Evolutionary conservation across 2,113 vertebrate species (phyloP), one percentile per base, ranked within the genome.

Genomic region (Peromyscus polionotus): DNA sequence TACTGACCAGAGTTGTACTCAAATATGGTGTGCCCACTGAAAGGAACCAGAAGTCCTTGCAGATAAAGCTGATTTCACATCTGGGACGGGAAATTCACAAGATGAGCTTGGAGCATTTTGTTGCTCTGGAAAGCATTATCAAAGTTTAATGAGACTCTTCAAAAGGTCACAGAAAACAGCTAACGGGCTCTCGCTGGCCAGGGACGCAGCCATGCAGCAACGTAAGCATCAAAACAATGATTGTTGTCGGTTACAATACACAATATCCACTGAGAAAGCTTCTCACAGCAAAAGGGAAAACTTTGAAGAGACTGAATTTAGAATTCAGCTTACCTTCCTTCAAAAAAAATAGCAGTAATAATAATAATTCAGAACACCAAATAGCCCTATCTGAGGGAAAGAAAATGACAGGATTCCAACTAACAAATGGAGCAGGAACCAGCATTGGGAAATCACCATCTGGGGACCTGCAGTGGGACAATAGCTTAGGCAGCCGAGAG

Each of bases 361-460:
- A 80, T 85, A 54, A 70, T 79, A 61, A 91, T 91, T 93, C 31
- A 93, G 59, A 81, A 91, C 19, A 54, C 36, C 83, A 96, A 91
- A 95, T 88, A 85, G 39, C 22, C 88, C 63, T 28, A 70, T 13
- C n/a, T 59, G 26, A 88, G 33, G 24, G 3, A 90, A 7, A 77
- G 83, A 76, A 95, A 88, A 88, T 81, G 79, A 68, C 8, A 63
- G 83, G 39, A 68, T 95, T 84, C 26, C 83, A 85, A 67, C 54
- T 85, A 85, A 85, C 61, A 97, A 94, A 93, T 91, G 36, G 42
- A 91, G 45, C 36, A 39, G 36, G 75, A 65, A 90, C 68, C 3
- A 57, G n/a, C 33, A 95, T 54, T 95, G 84, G 63, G 83, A 97
- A 95, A 92, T 57, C 36, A 94, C 22, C 48, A 65, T 73, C 83